A percentile compares a stretch with the other conserved stretches of the same genome.
Evolutionary conservation across 2,797 vertebrate genomes (phyloP).

Genomic region (Coccyzus lansbergi): DNA sequence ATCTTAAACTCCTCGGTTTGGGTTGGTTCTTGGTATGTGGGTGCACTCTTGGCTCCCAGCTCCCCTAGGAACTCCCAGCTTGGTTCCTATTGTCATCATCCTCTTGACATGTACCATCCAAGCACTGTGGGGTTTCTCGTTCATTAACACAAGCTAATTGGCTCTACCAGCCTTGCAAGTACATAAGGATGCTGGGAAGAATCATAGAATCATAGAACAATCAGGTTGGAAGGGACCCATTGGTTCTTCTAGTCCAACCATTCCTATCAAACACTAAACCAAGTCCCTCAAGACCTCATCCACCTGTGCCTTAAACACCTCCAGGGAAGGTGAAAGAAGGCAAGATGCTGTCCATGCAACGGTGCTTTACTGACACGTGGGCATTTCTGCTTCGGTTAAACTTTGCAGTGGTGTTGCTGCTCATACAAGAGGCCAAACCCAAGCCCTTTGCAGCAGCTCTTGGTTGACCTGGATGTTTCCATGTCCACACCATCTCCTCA

Average conservation of each 20-base stretch:
- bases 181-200: not conserved
- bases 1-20: not conserved
- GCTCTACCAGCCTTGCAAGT: not conserved
- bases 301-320: too few relatives aligned
- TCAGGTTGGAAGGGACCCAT: too few relatives aligned
- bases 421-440: accelerated
- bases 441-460: not conserved
- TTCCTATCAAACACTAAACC: too few relatives aligned
- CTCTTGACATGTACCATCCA: accelerated
- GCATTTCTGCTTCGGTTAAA: not conserved
- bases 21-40: not conserved
- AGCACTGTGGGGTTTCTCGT: not conserved
- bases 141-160: accelerated
- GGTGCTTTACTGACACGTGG: accelerated
- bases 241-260: too few relatives aligned
- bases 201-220: too few relatives aligned
- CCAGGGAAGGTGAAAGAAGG: too few relatives aligned
- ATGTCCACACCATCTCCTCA: not conserved
- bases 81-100: not conserved
- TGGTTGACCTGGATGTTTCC: not conserved
- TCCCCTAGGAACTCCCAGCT: too few relatives aligned
- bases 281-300: too few relatives aligned
- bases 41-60: accelerated
- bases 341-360: accelerated
- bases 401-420: not conserved